phyloP scores from a whole-genome alignment of 2,113 vertebrate species.

The Irena cyanogastra region DNA sequence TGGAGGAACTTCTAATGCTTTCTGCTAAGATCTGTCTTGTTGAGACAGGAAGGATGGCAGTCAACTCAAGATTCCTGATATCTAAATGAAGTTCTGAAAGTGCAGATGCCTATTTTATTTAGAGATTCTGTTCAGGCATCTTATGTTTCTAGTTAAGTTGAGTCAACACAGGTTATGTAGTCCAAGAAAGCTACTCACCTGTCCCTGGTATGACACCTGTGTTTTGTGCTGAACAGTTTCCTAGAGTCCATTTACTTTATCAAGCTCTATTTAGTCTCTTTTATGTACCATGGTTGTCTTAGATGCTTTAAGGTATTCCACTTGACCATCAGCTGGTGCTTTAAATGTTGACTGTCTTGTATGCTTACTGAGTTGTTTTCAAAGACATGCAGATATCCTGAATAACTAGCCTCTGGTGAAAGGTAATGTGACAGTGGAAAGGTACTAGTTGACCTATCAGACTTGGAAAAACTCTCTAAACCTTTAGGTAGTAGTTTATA shows the following conservation, averaged over 20 bases:
- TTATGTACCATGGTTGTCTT: neutral
- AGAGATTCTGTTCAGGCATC: neutral
- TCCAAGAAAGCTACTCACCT: neutral
- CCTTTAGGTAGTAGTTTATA: neutral
- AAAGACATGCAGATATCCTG: neutral
- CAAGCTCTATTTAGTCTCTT: neutral
- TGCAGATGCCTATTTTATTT: neutral
- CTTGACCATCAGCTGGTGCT: neutral
- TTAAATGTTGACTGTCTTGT: neutral
- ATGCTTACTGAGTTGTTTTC: neutral
- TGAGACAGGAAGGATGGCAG: neutral
- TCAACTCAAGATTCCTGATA: neutral
- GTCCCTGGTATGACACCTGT: rapidly evolving
- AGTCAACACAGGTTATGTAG: neutral
- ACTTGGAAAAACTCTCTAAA: neutral
- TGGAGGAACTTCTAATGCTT: neutral
- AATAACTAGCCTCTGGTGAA: neutral
- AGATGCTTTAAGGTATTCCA: neutral
- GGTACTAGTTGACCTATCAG: neutral
- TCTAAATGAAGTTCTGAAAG: neutral
- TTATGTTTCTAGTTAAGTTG: neutral
- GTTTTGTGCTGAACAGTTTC: neutral
- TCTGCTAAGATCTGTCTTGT: neutral
- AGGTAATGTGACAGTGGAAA: neutral
- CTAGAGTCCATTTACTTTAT: neutral